Evolutionary conservation across 2,888 invertebrate species (phyloP).

Genomic region (Caenorhabditis angaria): DNA sequence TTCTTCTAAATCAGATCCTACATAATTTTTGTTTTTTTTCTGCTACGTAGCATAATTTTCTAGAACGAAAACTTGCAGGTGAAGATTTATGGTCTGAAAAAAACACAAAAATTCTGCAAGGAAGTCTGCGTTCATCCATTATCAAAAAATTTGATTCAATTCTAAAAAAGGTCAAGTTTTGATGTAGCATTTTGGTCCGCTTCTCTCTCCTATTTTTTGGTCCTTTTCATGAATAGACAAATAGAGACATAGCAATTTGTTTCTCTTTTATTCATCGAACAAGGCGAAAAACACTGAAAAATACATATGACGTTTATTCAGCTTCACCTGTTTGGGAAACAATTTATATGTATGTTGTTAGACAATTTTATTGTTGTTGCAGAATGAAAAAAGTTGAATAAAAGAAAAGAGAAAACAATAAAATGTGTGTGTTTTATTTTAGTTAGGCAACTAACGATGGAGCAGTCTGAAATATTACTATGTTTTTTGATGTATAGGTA

Average conservation of each 20-base stretch:
- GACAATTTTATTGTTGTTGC: slow-evolving; percentile 2
- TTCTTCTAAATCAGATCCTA: too few species aligned
- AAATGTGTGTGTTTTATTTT: not conserved
- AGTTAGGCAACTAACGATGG: slow-evolving; percentile 40
- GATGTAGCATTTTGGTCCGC: too few species aligned
- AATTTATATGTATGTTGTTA: slow-evolving; percentile 4
- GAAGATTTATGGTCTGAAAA: too few species aligned
- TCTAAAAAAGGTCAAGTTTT: too few species aligned
- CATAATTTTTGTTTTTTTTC: too few species aligned
- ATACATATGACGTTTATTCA: slow-evolving; percentile 2
- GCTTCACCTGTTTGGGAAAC: slow-evolving; percentile 2
- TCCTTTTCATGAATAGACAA: not conserved
- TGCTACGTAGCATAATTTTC: too few species aligned
- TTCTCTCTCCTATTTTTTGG: too few species aligned
- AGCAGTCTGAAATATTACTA: slow-evolving; percentile 32
- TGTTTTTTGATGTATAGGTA: not conserved
- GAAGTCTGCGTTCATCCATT: too few species aligned
- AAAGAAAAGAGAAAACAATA: not conserved
- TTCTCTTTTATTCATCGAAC: not conserved
- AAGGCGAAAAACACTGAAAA: not conserved
- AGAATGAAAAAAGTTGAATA: not conserved
- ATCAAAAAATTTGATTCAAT: too few species aligned
- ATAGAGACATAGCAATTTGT: not conserved
- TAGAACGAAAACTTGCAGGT: too few species aligned
- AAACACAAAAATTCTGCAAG: too few species aligned